phyloP scores from a whole-genome alignment of 2,113 vertebrate species.

The Gallinago paraguaiae region DNA sequence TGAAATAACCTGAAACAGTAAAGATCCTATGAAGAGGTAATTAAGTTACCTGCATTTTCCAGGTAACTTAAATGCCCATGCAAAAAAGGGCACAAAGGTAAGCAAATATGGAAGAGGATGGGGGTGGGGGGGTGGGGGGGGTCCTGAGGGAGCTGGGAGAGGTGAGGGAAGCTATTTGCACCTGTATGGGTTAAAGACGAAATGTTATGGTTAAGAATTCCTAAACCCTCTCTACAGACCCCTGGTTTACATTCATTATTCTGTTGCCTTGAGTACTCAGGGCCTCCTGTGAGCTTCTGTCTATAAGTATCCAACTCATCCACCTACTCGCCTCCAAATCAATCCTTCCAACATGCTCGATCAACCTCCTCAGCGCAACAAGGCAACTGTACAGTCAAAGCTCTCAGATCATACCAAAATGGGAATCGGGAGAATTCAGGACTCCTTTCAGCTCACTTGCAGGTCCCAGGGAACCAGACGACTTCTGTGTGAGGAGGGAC shows the following conservation, averaged over 20 bases:
- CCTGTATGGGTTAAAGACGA: conserved; percentile 64
- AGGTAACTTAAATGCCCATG: neutral
- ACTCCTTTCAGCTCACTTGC: neutral
- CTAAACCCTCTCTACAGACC: conserved; percentile 74
- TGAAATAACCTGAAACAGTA: neutral
- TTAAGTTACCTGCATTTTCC: neutral
- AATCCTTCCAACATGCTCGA: neutral
- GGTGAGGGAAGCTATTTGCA: neutral
- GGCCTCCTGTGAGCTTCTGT: conserved; percentile 40
- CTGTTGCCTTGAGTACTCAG: conserved; percentile 74
- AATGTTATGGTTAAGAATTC: conserved; percentile 75
- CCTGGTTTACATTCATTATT: conserved; percentile 83
- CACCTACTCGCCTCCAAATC: conserved; percentile 23
- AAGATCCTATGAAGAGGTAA: neutral
- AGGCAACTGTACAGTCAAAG: neutral
- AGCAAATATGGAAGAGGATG: neutral
- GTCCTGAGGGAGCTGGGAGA: neutral
- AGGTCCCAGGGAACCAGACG: neutral
- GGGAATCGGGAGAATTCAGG: neutral
- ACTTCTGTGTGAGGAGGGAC: neutral
- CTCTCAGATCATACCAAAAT: neutral
- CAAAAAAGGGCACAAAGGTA: neutral
- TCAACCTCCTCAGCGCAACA: neutral
- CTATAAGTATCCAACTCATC: conserved; percentile 37
- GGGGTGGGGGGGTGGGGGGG: rapidly evolving